Conservation (phyloP, 2,113 vertebrate species). For the Xenus cinereus region DNA sequence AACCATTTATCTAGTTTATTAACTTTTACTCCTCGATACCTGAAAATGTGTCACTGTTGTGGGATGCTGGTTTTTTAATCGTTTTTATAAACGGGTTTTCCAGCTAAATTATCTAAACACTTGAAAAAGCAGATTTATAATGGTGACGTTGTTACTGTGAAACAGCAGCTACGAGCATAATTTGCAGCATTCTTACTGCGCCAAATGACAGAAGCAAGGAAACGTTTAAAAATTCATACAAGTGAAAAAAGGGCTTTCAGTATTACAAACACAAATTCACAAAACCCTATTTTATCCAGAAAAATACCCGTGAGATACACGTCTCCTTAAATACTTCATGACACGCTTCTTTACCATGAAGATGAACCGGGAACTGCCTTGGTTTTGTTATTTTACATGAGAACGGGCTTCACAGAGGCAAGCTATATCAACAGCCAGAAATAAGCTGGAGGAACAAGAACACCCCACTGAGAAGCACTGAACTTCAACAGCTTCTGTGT, state of each 20-base stretch:
- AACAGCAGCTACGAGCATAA: background rate
- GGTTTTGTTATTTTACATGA: background rate
- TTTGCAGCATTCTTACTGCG: background rate
- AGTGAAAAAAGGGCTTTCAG: background rate
- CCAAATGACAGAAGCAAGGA: background rate
- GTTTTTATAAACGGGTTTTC: background rate
- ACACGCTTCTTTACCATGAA: background rate
- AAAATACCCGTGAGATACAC: background rate
- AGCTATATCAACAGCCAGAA: conserved; percentile 33
- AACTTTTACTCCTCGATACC: background rate
- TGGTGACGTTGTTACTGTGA: background rate
- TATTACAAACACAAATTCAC: background rate
- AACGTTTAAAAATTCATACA: background rate
- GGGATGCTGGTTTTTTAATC: background rate
- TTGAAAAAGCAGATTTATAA: background rate
- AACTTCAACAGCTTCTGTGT: conserved; percentile 60
- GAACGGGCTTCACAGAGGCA: background rate
- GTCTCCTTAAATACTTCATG: background rate
- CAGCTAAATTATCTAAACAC: background rate
- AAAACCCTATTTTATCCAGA: background rate
- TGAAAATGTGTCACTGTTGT: background rate
- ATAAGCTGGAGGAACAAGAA: conserved; percentile 14
- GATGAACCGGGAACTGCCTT: background rate
- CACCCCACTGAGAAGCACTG: conserved; percentile 35
- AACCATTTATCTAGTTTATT: background rate